Percentiles rank a stretch among this genome's conserved stretches.
phyloP scores from a whole-genome alignment of 2,797 vertebrate genomes.

The Morelia viridis region DNA sequence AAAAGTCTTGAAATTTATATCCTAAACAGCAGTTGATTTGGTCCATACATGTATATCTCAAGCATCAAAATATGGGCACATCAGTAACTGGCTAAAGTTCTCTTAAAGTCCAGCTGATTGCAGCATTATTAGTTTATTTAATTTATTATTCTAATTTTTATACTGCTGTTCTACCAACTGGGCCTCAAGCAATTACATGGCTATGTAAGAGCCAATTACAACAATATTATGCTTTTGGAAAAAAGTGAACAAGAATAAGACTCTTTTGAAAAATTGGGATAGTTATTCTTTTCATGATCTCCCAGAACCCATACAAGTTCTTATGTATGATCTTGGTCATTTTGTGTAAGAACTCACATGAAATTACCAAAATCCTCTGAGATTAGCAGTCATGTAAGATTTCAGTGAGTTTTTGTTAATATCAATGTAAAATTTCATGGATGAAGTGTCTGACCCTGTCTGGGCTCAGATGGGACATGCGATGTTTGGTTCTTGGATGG shows the following conservation, averaged over 20 bases:
- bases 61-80: not conserved
- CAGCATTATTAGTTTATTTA: not conserved
- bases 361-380: not conserved
- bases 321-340: not conserved
- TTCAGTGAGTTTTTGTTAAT: not conserved
- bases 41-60: not conserved
- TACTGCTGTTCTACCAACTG: not conserved
- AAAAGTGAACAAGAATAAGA: not conserved
- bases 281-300: not conserved
- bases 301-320: not conserved
- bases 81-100: not conserved
- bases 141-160: not conserved
- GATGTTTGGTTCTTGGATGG: not conserved
- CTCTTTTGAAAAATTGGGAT: not conserved
- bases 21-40: not conserved
- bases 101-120: not conserved
- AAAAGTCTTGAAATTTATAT: conserved; percentile 35
- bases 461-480: not conserved
- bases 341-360: not conserved
- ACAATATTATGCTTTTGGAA: not conserved
- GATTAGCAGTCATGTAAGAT: not conserved
- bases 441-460: not conserved
- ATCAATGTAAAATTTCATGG: not conserved
- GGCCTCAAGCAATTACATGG: not conserved
- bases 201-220: not conserved